These are phyloP conservation scores for Loxodonta africana DNA, from an alignment of 2,113 vertebrate species.

Conservation along the genomic window DNA sequence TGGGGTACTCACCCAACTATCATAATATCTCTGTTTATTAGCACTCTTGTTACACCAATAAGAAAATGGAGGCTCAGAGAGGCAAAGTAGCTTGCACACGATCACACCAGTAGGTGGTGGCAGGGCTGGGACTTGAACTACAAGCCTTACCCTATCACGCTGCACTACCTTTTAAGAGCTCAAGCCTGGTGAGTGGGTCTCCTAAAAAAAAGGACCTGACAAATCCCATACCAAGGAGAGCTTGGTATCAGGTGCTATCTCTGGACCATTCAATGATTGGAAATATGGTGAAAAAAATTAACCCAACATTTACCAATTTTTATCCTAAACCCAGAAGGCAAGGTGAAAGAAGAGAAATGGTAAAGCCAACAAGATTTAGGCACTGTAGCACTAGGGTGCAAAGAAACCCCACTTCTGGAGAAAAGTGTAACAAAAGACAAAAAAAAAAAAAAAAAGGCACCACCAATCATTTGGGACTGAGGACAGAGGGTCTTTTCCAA, in stretches of 20 bases:
- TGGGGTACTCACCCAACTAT: background rate
- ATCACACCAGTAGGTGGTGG: background rate
- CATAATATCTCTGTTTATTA: background rate
- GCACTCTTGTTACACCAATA: too few species aligned
- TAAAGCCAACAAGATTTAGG: background rate
- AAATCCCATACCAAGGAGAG: background rate
- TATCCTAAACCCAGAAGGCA: constrained; percentile 3
- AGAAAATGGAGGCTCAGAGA: background rate
- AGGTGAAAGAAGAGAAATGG: background rate
- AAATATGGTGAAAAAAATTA: background rate
- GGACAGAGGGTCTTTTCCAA: background rate
- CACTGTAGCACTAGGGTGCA: background rate
- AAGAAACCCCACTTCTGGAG: background rate
- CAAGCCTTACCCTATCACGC: background rate
- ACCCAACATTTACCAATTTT: background rate
- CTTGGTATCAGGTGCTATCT: background rate
- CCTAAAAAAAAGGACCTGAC: background rate
- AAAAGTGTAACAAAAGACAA: background rate
- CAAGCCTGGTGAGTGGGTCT: background rate
- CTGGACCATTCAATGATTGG: background rate
- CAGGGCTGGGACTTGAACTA: background rate
- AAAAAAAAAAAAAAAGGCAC: background rate
- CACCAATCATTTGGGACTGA: background rate
- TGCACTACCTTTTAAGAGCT: background rate
- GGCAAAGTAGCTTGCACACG: background rate